Percentiles rank a stretch among this genome's conserved stretches.
These are phyloP conservation scores for Macaria notata DNA, from an alignment of 2,888 invertebrate genomes.

Conservation along the genomic window DNA sequence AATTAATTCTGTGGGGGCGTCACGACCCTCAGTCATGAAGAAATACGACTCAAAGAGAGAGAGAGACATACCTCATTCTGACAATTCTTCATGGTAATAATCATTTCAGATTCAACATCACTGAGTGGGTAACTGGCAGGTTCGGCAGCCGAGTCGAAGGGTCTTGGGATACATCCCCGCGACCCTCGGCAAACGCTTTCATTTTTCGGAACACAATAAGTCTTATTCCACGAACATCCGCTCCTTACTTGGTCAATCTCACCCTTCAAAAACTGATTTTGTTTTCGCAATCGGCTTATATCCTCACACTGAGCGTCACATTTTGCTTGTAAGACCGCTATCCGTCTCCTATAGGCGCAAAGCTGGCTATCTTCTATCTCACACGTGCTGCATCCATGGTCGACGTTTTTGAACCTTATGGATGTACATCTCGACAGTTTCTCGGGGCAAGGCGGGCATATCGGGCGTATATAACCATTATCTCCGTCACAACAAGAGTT, in stretches of 20 bases:
- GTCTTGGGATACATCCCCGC: slow-evolving; percentile 42
- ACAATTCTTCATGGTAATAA: slow-evolving; percentile 71
- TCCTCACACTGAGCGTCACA: slow-evolving; percentile 50
- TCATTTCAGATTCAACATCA: slow-evolving; percentile 67
- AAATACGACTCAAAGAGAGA: too few species aligned
- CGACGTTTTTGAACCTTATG: slow-evolving; percentile 40
- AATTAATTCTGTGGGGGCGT: too few species aligned
- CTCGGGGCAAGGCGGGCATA: slow-evolving; percentile 16
- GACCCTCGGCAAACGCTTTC: slow-evolving; percentile 26
- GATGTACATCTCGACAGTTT: slow-evolving; percentile 46
- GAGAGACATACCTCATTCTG: slow-evolving; percentile 58
- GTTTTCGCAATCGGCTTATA: slow-evolving; percentile 52
- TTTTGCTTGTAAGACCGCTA: slow-evolving; percentile 49
- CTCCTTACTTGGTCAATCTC: slow-evolving; percentile 55
- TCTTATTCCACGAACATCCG: slow-evolving; percentile 37
- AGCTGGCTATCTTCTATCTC: slow-evolving; percentile 38
- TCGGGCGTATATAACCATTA: not conserved
- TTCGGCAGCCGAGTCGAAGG: slow-evolving; percentile 48
- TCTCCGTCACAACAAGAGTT: slow-evolving; percentile 17
- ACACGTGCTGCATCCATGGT: slow-evolving; percentile 46
- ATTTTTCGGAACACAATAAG: slow-evolving; percentile 25
- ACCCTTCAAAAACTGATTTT: slow-evolving; percentile 56
- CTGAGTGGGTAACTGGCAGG: slow-evolving; percentile 37
- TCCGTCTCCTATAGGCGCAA: slow-evolving; percentile 40
- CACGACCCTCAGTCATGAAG: too few species aligned